phyloP scores from a whole-genome alignment of 1,140 invertebrate genomes.

The Augochlora pura region DNA sequence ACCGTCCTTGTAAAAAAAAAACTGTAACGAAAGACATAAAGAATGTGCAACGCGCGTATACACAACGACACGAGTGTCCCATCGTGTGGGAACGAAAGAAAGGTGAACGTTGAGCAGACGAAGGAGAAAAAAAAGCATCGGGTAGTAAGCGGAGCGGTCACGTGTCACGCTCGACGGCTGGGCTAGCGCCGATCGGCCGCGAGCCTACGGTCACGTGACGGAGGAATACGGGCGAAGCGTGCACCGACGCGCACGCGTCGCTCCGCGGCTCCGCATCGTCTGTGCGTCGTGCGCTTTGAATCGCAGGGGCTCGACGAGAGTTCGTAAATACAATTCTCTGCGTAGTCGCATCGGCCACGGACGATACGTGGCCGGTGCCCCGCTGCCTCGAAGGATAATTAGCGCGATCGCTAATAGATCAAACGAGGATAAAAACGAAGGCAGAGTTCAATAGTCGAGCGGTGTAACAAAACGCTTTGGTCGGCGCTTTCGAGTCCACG shows the following conservation, averaged over 20 bases:
- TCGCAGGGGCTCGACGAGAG: not conserved
- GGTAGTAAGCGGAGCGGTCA: not conserved
- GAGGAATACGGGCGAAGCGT: not conserved
- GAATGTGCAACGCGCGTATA: too few relatives aligned
- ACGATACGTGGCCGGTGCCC: not conserved
- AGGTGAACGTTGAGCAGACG: not conserved
- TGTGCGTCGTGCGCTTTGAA: too few relatives aligned
- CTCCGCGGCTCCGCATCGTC: not conserved
- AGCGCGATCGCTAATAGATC: conserved; percentile 11
- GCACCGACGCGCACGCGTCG: not conserved
- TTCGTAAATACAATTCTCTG: not conserved
- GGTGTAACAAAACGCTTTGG: conserved; percentile 68
- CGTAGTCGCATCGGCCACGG: not conserved
- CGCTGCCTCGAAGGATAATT: conserved; percentile 47
- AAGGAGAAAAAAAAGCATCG: not conserved
- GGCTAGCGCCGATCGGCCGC: not conserved
- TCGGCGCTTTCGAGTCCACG: conserved; percentile 67
- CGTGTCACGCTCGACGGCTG: too few relatives aligned
- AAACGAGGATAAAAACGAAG: conserved; percentile 29
- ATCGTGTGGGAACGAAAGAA: too few relatives aligned
- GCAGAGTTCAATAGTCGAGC: conserved; percentile 53
- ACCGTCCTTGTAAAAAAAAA: too few relatives aligned
- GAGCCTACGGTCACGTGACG: not conserved
- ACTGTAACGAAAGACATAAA: too few relatives aligned
- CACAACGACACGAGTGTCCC: too few relatives aligned